Percentiles rank a stretch among this genome's conserved stretches.
phyloP scores from a whole-genome alignment of 2,113 vertebrate species.

The Amblyopsis rosae region DNA sequence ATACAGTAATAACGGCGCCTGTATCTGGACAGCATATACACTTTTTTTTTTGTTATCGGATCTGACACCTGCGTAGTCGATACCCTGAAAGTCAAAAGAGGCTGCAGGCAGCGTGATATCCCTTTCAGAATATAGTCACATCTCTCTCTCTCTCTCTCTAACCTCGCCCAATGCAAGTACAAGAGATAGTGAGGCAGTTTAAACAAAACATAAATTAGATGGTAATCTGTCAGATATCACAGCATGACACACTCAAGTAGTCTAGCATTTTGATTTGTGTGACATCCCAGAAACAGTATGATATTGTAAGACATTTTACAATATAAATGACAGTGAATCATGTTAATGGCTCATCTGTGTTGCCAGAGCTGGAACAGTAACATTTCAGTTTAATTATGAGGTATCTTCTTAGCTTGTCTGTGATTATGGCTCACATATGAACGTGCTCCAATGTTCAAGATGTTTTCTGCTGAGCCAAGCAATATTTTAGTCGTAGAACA shows the following conservation, averaged over 20 bases:
- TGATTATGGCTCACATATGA: too few species aligned
- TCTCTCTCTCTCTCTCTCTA: background rate
- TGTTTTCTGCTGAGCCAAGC: constrained; percentile 16
- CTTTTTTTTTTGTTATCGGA: background rate
- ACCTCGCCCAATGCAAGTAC: background rate
- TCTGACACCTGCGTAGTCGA: background rate
- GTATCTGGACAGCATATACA: background rate
- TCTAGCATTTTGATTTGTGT: background rate
- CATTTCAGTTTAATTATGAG: too few species aligned
- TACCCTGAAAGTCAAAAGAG: background rate
- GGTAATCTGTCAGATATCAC: constrained; percentile 9
- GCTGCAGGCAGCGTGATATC: background rate
- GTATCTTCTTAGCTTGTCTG: too few species aligned
- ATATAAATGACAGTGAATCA: too few species aligned
- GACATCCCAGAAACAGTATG: too few species aligned
- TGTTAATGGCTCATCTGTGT: too few species aligned
- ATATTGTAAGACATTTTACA: too few species aligned
- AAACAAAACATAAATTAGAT: constrained; percentile 5
- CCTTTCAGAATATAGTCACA: background rate
- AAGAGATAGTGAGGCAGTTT: background rate
- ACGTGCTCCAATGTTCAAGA: constrained; percentile 1
- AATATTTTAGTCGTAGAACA: constrained; percentile 2
- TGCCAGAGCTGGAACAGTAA: too few species aligned
- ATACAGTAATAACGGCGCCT: constrained; percentile 3
- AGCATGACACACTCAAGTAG: background rate